Evolutionary conservation across 2,888 invertebrate genomes (phyloP).

Genomic region (Pachliopta kotzebuea): DNA sequence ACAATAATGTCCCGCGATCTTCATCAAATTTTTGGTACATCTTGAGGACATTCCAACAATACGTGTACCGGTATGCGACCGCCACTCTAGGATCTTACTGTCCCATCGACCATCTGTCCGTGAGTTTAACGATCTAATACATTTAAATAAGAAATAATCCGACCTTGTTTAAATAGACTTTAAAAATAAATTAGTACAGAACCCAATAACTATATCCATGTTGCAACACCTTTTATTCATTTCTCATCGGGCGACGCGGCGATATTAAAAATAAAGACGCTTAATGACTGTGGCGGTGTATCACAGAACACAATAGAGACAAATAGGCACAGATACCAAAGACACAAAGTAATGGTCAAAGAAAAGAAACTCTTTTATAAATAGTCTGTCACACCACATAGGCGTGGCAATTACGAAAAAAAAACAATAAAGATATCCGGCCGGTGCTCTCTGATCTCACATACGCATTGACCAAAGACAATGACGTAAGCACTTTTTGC

Average conservation of each 20-base stretch:
- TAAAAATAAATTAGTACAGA: conserved; percentile 11
- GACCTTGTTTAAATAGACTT: too few species aligned
- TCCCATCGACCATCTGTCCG: too few species aligned
- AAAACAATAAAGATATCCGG: conserved; percentile 13
- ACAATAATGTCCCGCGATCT: too few species aligned
- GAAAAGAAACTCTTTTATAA: conserved; percentile 30
- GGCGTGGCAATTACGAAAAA: conserved; percentile 24
- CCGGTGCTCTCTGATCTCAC: conserved; percentile 17
- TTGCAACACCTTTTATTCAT: conserved; percentile 13
- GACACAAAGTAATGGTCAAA: conserved; percentile 30
- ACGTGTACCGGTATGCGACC: too few species aligned
- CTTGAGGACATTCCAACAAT: too few species aligned
- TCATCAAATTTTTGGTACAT: too few species aligned
- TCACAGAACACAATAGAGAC: conserved; percentile 31
- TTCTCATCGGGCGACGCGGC: conserved; percentile 15
- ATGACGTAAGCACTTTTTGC: conserved; percentile 27
- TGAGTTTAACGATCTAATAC: too few species aligned
- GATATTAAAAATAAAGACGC: conserved; percentile 29
- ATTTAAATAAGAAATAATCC: too few species aligned
- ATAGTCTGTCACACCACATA: conserved; percentile 28
- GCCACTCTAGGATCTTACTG: too few species aligned
- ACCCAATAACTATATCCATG: background rate
- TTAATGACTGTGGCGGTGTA: conserved; percentile 30
- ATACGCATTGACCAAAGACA: conserved; percentile 25
- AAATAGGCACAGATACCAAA: conserved; percentile 29